Conservation (phyloP, 1,140 invertebrate species). For the Spodoptera frugiperda region DNA sequence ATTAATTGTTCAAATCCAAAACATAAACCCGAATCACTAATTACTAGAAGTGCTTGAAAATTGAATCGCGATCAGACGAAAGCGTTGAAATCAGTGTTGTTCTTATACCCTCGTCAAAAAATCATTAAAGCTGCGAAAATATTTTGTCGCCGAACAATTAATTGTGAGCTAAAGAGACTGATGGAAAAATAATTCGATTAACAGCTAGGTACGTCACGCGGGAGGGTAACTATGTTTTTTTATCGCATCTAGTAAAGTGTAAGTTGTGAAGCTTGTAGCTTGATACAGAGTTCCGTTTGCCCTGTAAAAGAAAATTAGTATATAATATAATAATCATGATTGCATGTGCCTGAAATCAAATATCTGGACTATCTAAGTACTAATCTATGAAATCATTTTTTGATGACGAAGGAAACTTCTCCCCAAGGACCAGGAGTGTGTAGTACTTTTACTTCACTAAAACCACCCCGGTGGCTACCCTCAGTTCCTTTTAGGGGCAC, state of each 20-base stretch:
- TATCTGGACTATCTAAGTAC: too few species aligned
- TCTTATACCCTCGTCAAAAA: constrained; percentile 44
- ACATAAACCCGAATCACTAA: constrained; percentile 18
- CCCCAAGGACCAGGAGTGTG: too few species aligned
- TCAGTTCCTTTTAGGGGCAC: too few species aligned
- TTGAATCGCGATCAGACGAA: constrained; percentile 22
- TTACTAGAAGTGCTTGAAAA: constrained; percentile 1
- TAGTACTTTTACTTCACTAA: too few species aligned
- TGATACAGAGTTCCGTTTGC: background rate
- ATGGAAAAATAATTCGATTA: constrained; percentile 46
- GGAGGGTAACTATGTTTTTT: constrained; percentile 22
- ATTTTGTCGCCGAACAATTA: constrained; percentile 43
- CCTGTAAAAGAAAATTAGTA: too few species aligned
- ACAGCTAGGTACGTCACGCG: background rate
- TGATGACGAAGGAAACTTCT: too few species aligned
- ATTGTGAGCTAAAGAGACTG: constrained; percentile 44
- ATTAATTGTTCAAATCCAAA: constrained; percentile 7
- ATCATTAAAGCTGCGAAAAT: constrained; percentile 43
- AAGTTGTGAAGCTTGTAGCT: background rate
- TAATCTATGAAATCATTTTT: too few species aligned
- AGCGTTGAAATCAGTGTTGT: constrained; percentile 46
- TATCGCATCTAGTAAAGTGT: constrained; percentile 1
- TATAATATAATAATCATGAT: too few species aligned
- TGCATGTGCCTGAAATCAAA: too few species aligned
- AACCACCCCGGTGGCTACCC: too few species aligned